Evolutionary conservation across 2,797 vertebrate genomes (phyloP).

Genomic region (Propithecus perrieri): DNA sequence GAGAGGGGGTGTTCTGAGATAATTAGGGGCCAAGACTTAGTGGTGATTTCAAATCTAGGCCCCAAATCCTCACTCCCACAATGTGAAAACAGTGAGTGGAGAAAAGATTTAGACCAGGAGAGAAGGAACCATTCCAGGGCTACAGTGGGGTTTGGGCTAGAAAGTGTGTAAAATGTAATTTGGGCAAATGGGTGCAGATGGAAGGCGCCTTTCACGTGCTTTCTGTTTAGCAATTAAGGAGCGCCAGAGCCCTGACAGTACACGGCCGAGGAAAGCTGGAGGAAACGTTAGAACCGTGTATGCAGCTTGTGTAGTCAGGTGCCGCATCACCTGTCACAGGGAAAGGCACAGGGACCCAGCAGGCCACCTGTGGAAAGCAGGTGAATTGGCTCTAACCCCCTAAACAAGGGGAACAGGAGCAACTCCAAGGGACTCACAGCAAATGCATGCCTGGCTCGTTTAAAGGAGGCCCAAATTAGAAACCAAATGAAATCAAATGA

Average conservation of each 20-base stretch:
- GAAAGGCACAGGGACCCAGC: background rate
- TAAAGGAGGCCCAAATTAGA: background rate
- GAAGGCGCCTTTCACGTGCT: background rate
- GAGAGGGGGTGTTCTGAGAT: background rate
- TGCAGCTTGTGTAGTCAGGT: rapidly evolving
- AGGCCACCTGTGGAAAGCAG: background rate
- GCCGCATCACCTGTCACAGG: background rate
- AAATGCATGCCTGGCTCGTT: background rate
- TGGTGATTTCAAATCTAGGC: background rate
- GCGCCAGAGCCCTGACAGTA: rapidly evolving
- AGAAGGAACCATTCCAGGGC: background rate
- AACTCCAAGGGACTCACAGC: background rate
- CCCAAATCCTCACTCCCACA: background rate
- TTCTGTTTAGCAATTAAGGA: background rate
- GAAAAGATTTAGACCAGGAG: background rate
- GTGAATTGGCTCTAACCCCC: background rate
- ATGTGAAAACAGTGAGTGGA: background rate
- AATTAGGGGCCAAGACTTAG: background rate
- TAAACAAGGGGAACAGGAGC: background rate
- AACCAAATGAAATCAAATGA: no score
- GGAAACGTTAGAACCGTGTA: background rate
- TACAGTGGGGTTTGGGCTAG: no score
- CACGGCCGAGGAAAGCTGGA: rapidly evolving
- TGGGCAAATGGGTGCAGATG: background rate
- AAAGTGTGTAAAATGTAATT: background rate